A percentile compares a stretch with the other conserved stretches of the same genome.
phyloP scores from a whole-genome alignment of 2,113 vertebrate genomes.

The Rhegmatorhina hoffmannsi region DNA sequence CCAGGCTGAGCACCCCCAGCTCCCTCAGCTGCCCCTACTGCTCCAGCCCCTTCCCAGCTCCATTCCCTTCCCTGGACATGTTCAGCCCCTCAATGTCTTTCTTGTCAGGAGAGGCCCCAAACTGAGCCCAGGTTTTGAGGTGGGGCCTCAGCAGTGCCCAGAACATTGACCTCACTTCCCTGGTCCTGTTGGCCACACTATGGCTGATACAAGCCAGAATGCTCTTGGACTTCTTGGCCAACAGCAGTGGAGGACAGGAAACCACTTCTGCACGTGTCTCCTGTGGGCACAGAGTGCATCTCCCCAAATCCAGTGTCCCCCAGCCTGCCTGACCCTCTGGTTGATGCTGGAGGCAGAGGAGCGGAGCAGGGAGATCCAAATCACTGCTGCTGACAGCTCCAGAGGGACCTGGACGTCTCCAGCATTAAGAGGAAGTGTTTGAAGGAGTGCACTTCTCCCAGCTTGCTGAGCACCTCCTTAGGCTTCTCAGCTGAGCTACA shows the following conservation, averaged over 20 bases:
- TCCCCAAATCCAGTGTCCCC: background rate
- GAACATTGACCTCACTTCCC: background rate
- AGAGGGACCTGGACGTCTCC: background rate
- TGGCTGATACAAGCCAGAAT: background rate
- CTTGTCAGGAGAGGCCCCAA: background rate
- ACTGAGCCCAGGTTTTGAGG: fast-evolving
- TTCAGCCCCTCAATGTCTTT: background rate
- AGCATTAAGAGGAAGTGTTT: background rate
- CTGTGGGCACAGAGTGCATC: fast-evolving
- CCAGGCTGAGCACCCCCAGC: background rate
- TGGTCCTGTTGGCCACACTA: background rate
- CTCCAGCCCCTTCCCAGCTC: background rate
- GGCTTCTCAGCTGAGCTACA: background rate
- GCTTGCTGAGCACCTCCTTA: background rate
- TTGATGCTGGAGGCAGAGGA: too few species aligned
- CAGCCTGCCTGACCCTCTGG: background rate
- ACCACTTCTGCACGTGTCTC: background rate
- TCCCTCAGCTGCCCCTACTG: background rate
- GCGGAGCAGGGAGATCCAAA: background rate
- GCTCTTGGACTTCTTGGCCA: background rate
- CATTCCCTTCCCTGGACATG: fast-evolving
- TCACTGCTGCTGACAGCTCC: background rate
- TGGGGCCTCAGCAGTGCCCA: background rate
- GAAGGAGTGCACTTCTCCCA: fast-evolving
- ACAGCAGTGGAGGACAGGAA: background rate